phyloP scores from a whole-genome alignment of 2,888 invertebrate species.

The Tridacna gigas region DNA sequence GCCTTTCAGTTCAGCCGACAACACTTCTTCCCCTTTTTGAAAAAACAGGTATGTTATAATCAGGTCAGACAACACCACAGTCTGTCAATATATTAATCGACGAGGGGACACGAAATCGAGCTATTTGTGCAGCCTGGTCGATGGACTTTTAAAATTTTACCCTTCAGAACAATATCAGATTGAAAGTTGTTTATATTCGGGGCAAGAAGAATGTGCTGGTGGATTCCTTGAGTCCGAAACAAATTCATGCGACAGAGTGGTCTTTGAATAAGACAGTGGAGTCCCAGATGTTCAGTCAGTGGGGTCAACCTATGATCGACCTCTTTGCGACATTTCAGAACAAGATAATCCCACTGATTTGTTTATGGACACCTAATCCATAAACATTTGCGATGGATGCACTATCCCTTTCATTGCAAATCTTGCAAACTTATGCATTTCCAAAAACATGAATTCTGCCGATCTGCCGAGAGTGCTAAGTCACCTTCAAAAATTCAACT shows the following conservation, averaged over 20 bases:
- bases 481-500: too few relatives aligned
- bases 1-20: too few relatives aligned
- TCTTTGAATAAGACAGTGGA: conserved; percentile 38
- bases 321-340: conserved; percentile 47
- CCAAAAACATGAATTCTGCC: too few relatives aligned
- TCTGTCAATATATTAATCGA: conserved; percentile 32
- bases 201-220: conserved; percentile 48
- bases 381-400: conserved; percentile 53
- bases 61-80: conserved; percentile 12
- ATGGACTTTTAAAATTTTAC: conserved; percentile 40
- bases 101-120: conserved; percentile 31
- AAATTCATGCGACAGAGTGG: conserved; percentile 49
- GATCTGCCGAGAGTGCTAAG: too few relatives aligned
- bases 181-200: conserved; percentile 44
- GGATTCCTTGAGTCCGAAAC: conserved; percentile 42
- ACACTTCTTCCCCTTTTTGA: conserved; percentile 28
- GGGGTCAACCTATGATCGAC: conserved; percentile 39
- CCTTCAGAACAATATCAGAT: conserved; percentile 37
- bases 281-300: conserved; percentile 36
- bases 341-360: conserved; percentile 42
- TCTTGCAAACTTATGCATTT: conserved; percentile 50
- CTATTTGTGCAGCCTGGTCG: conserved; percentile 38
- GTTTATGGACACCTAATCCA: conserved; percentile 40
- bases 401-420: conserved; percentile 49
- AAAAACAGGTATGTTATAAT: conserved; percentile 34